Conservation (phyloP, 2,113 vertebrate genomes). For the Mustelus asterias region DNA sequence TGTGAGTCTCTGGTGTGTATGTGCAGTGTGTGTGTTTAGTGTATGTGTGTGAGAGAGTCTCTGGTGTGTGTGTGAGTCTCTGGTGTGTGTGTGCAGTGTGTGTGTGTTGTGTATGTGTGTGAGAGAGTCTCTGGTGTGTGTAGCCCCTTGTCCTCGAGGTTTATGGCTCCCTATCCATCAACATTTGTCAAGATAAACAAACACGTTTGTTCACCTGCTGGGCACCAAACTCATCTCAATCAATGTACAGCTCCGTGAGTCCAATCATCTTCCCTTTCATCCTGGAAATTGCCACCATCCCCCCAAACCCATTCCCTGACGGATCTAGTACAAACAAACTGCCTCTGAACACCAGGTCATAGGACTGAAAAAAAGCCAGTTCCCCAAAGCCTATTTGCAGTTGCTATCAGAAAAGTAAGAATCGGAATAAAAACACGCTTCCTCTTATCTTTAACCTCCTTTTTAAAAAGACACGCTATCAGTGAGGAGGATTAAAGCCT, state of each 20-base stretch:
- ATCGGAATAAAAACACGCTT: not conserved
- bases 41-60: too few species aligned
- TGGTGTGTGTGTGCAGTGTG: not conserved
- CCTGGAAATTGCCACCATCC: not conserved
- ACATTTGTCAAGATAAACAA: constrained; percentile 45
- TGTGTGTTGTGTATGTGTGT: too few species aligned
- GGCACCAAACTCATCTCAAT: not conserved
- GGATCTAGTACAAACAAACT: not conserved
- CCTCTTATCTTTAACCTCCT: not conserved
- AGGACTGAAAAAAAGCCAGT: not conserved
- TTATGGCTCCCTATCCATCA: constrained; percentile 45
- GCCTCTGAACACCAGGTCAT: not conserved
- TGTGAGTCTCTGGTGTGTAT: too few species aligned
- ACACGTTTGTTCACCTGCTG: constrained; percentile 30
- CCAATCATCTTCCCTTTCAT: not conserved
- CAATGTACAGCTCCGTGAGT: not conserved
- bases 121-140: not conserved
- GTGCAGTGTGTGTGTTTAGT: too few species aligned
- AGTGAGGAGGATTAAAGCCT: not conserved
- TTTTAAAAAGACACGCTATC: not conserved
- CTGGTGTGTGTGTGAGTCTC: too few species aligned
- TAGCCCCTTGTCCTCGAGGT: constrained; percentile 5
- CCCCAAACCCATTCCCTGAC: not conserved
- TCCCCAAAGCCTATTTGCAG: not conserved
- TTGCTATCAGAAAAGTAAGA: not conserved